Evolutionary conservation across 2,113 vertebrate genomes (phyloP), one percentile per base, ranked within the genome.

Genomic region (Micromys minutus): DNA sequence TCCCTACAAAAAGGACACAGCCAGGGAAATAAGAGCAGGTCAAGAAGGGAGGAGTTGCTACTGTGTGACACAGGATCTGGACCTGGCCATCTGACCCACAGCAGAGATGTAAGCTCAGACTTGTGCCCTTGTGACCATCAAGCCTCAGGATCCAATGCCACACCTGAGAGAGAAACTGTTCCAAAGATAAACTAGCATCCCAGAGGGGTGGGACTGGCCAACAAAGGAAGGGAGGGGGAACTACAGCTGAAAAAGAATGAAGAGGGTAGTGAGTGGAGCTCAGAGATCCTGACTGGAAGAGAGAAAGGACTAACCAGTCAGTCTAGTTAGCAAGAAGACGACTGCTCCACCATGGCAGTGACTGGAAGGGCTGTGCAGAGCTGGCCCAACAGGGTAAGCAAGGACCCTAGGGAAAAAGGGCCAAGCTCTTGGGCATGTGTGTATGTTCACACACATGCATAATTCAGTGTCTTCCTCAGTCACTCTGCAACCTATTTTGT

Each of bases 191-290:
- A 26, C 55, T 36, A 81, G 55, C 52, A 81, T 11, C 36, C 52
- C 36, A 15, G 5, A 13, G n/a, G 22, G 36, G 11, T 57, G 52
- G 52, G 11, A 26, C 12, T 39, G 36, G 21, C 26, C 21, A 39
- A 39, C n/a, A 57, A 55, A 57, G 21, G 34, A 80, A 47, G 0
- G 7, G 42, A 0, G 21, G 39, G 0, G 36, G 19, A 42, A 3
- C 71, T 63, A 36, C 1, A 21, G 7, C 8, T 42, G 16, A 29
- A 84, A 42, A 21, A 39, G n/a, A 24, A 42, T 29, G 52, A n/a
- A 19, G 15, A 61, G 21, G 69, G 47, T 36, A 72, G 26, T 0
- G 1, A 2, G 5, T 0, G 3, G 34, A 19, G 59, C 52, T 50
- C 17, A 45, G 7, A 80, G 6, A 5, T 11, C 10, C 29, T 79